Evolutionary conservation across 35 echinoderm and acorn worm genomes (phyloP), one percentile per base, ranked within the genome.

Genomic region (Holothuria glaberrima): DNA sequence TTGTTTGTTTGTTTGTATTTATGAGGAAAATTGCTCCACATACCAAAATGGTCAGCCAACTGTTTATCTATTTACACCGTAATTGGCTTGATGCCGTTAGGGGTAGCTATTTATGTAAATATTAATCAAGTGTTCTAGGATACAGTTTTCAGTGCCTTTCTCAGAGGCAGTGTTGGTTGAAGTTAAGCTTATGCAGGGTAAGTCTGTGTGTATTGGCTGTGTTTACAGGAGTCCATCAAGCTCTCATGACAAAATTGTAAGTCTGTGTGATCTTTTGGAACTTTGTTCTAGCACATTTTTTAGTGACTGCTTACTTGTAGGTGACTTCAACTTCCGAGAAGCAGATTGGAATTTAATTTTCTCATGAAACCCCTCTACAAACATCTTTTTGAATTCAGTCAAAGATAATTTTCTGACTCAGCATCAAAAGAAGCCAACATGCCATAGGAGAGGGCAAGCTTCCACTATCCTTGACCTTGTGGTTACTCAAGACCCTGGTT

Each of bases 151-250:
- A 5, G 5, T 22, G 5, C 9, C 28, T 28, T 68, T 86, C 45
- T 66, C 83, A 19, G 83, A 86, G 64, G 83, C 32, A 20, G 54
- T 86, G 16, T 22, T 86, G 16, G 57, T 86, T 35, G 21, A 38
- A 24, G 16, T 86, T 17, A 30, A 86, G 35, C 20, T 86, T 19
- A 33, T 22, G 6, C 16, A 46, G 28, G 59, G 26, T 6, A 86
- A 66, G 10, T 5, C 21, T 26, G 17, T 86, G 18, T 86, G 59
- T 86, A 59, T 86, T 38, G 83, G 60, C 32, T 67, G 83, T 68
- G 21, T 86, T 66, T 68, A 86, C 34, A 33, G 30, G 6, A 86
- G 83, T 68, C 59, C 83, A 16, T 86, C 83, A n/a, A 67, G 83
- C 35, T 68, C 83, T 63, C 5, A 86, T 2, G 59, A 41, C 4